A percentile compares a stretch with the other conserved stretches of the same genome.
phyloP scores from a whole-genome alignment of 2,888 invertebrate genomes.

The Eurytoma adleriae region DNA sequence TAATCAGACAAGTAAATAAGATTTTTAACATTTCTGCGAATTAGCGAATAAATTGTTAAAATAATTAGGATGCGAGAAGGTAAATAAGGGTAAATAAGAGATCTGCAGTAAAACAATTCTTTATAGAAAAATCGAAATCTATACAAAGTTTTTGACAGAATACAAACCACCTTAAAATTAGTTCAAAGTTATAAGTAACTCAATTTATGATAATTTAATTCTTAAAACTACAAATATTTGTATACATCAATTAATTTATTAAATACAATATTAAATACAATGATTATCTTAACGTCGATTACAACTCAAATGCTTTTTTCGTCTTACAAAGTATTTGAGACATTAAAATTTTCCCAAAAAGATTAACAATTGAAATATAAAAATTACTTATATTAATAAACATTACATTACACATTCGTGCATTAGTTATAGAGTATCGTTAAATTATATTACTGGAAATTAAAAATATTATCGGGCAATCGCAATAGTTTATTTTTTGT shows the following conservation, averaged over 20 bases:
- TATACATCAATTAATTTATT: constrained; percentile 26
- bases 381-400: not conserved
- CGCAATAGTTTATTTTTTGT: not conserved
- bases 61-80: not conserved
- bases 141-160: constrained; percentile 51
- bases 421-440: not conserved
- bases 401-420: not conserved
- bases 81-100: too few relatives aligned
- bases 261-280: constrained; percentile 13
- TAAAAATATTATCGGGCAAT: not conserved
- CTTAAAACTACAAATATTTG: constrained; percentile 17
- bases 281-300: too few relatives aligned
- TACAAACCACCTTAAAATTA: constrained; percentile 52
- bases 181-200: constrained; percentile 27
- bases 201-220: constrained; percentile 18
- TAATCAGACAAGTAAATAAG: too few relatives aligned
- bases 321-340: too few relatives aligned
- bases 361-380: not conserved
- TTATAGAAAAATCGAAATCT: constrained; percentile 53
- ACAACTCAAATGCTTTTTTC: too few relatives aligned
- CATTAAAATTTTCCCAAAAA: not conserved
- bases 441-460: not conserved
- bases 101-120: constrained; percentile 17
- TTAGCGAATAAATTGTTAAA: not conserved
- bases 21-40: too few relatives aligned